These are phyloP conservation scores for Linnaemya tessellans DNA, from an alignment of 2,888 invertebrate species.

Conservation along the genomic window DNA sequence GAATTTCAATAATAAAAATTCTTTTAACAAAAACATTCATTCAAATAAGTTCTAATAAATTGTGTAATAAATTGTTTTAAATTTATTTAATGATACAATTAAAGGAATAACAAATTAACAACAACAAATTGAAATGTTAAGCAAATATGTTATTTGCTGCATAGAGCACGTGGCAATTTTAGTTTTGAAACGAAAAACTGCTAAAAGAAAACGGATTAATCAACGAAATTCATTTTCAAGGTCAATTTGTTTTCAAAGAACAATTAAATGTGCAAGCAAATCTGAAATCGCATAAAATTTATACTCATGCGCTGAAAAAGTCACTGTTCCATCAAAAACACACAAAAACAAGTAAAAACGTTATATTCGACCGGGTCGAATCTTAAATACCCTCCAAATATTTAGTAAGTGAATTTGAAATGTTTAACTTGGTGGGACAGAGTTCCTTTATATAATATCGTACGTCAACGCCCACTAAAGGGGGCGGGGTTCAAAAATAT, in stretches of 20 bases:
- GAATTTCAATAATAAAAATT: constrained; percentile 27
- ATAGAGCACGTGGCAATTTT: neutral
- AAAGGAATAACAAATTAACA: neutral
- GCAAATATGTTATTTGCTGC: neutral
- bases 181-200: neutral
- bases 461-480: too few species aligned
- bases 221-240: neutral
- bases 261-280: neutral
- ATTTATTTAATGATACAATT: neutral
- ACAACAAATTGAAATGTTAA: neutral
- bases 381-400: too few species aligned
- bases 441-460: too few species aligned
- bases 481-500: too few species aligned
- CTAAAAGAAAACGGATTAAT: neutral
- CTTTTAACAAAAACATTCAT: neutral
- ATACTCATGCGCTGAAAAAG: neutral
- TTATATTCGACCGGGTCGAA: too few species aligned
- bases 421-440: too few species aligned
- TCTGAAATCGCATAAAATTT: neutral
- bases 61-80: constrained; percentile 1
- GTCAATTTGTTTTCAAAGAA: neutral
- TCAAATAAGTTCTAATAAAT: neutral
- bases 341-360: neutral
- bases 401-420: too few species aligned
- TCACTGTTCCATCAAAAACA: neutral